Evolutionary conservation across 2,113 vertebrate genomes (phyloP).

Genomic region (Haliaeetus leucogaster): DNA sequence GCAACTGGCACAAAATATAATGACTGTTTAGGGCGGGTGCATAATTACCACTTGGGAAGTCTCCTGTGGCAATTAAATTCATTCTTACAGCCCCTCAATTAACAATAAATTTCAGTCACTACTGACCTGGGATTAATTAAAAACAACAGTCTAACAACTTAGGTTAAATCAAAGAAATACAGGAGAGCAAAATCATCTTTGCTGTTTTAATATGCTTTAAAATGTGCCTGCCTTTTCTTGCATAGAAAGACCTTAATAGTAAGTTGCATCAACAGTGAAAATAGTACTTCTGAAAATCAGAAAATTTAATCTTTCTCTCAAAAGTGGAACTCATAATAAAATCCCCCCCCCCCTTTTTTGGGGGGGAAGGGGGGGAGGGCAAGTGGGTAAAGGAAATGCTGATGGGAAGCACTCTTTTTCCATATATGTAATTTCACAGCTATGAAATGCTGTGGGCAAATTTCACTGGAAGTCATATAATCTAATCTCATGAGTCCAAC

Average conservation of each 20-base stretch:
- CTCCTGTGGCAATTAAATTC: background rate
- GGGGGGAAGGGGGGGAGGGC: fast-evolving
- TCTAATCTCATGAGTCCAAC: background rate
- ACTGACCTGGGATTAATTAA: background rate
- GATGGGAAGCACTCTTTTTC: background rate
- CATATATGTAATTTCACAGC: background rate
- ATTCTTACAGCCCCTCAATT: background rate
- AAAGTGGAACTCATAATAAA: background rate
- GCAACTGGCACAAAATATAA: background rate
- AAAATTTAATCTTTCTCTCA: background rate
- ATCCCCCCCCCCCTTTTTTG: fast-evolving
- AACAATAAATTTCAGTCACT: background rate
- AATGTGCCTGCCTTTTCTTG: fast-evolving
- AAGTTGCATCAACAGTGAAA: background rate
- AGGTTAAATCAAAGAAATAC: background rate
- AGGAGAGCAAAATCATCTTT: background rate
- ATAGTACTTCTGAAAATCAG: background rate
- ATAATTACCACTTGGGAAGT: background rate
- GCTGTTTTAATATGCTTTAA: background rate
- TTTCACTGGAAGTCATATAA: background rate
- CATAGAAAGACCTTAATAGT: background rate
- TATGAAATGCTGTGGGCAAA: background rate
- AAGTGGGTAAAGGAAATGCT: background rate
- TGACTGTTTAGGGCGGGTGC: background rate
- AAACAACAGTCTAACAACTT: background rate